Evolutionary conservation across 2,797 vertebrate species (phyloP).

Genomic region (Paratrypauchen microcephalus): DNA sequence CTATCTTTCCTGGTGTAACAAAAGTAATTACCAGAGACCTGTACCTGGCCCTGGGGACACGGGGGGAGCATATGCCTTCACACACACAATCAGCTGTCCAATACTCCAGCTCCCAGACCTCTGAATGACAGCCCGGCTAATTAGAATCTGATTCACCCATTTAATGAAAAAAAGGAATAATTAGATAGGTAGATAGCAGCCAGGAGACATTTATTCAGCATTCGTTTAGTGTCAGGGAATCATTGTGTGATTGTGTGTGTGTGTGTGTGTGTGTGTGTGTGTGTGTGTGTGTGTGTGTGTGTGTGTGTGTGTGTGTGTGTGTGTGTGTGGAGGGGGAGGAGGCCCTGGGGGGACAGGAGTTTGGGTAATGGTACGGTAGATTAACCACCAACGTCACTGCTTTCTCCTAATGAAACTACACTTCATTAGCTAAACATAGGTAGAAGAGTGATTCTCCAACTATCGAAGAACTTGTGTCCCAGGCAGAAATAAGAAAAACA

Average conservation of each 20-base stretch:
- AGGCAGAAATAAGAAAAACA: too few species aligned
- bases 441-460: too few species aligned
- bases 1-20: slow-evolving; percentile 69
- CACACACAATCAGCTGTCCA: slow-evolving; percentile 53
- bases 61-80: slow-evolving; percentile 70
- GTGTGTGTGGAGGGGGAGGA: background rate
- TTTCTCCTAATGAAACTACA: slow-evolving; percentile 73
- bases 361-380: slow-evolving; percentile 65
- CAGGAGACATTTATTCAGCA: slow-evolving; percentile 71
- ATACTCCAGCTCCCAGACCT: slow-evolving; percentile 69
- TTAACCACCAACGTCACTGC: slow-evolving; percentile 52
- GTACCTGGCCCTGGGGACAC: slow-evolving; percentile 68
- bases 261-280: too few species aligned
- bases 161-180: slow-evolving; percentile 78
- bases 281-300: slow-evolving; percentile 55
- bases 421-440: slow-evolving; percentile 57
- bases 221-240: slow-evolving; percentile 43
- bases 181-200: slow-evolving; percentile 76
- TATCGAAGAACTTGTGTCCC: too few species aligned
- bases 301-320: slow-evolving; percentile 53
- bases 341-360: slow-evolving; percentile 69
- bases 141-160: slow-evolving; percentile 84
- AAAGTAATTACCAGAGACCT: slow-evolving; percentile 78
- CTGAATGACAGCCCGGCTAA: slow-evolving; percentile 81
- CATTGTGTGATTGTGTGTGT: slow-evolving; percentile 54